Evolutionary conservation across 2,888 invertebrate genomes (phyloP), one percentile per base, ranked within the genome.

Genomic region (Hedychridium roseum): DNA sequence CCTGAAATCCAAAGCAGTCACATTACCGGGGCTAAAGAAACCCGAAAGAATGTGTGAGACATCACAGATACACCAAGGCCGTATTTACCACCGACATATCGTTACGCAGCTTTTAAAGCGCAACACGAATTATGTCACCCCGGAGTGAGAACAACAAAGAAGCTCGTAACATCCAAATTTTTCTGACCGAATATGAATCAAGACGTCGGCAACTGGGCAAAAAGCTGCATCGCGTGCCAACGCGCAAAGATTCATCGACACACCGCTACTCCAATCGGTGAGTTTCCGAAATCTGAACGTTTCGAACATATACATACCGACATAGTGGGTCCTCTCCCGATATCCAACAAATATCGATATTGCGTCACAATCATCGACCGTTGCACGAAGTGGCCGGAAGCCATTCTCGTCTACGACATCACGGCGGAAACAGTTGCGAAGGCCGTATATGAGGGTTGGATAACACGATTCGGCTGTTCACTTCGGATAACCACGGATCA

Each of bases 211-310:
- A 16, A 47, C 6, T 73, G 71, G 70, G 44, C 61, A 0, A 36
- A 54, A 27, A 36, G 53, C 1, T 77, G 74, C 46, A 14, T 62
- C 1, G 36, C 48, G 1, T 76, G 71, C 44, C 77, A 78, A 48
- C 47, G 50, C 5, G 34, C 62, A 3, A 78, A 77, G 42, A 45
- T 73, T 1, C 38, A 53, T 0, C 51, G 68, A 5, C 73, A 73
- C 18, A 54, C 58, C 49, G 18, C 42, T n/a, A n/a, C n/a, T n/a
- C n/a, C n/a, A n/a, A n/a, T n/a, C n/a, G n/a, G n/a, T n/a, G n/a
- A n/a, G 53, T 55, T 7, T 17, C 58, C 32, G 54, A 67, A 20
- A n/a, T n/a, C n/a, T 15, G 65, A 41, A 11, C 45, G 54, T 2
- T 52, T 57, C 23, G 50, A 57, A 1, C 57, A 55, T 27, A 26